Conservation (phyloP, 2,797 vertebrate species). For the Poeciliopsis paucimaculata region DNA sequence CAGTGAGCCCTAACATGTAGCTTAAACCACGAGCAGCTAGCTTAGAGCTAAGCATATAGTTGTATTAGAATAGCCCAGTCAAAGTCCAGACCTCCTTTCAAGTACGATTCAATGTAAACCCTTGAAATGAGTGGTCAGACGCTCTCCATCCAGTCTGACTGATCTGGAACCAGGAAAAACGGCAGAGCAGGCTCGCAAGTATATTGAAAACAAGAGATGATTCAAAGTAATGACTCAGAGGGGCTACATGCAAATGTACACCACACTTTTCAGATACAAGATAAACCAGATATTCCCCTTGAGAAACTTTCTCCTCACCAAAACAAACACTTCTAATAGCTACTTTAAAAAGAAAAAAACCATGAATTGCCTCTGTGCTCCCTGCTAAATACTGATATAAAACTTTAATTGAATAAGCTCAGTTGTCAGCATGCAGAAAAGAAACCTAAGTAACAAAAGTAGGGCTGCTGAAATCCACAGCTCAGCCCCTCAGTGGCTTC, state of each 20-base stretch:
- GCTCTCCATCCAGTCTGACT: not conserved
- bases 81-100: not conserved
- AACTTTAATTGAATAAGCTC: conserved; percentile 1
- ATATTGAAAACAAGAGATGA: not conserved
- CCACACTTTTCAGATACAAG: not conserved
- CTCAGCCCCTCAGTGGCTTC: conserved; percentile 50
- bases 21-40: not conserved
- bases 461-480: conserved; percentile 28
- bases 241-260: not conserved
- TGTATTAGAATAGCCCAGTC: not conserved
- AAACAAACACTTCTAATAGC: not conserved
- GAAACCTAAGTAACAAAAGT: not conserved
- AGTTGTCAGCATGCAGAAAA: not conserved
- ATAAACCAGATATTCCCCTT: not conserved
- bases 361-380: not conserved
- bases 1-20: not conserved
- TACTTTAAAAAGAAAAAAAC: not conserved
- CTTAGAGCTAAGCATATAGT: not conserved
- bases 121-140: not conserved
- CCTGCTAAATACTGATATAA: not conserved
- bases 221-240: conserved; percentile 6
- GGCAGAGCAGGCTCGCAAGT: not conserved
- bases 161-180: not conserved
- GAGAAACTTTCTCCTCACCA: not conserved
- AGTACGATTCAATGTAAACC: not conserved